phyloP scores from a whole-genome alignment of 2,797 vertebrate species.

The Artibeus jamaicensis region DNA sequence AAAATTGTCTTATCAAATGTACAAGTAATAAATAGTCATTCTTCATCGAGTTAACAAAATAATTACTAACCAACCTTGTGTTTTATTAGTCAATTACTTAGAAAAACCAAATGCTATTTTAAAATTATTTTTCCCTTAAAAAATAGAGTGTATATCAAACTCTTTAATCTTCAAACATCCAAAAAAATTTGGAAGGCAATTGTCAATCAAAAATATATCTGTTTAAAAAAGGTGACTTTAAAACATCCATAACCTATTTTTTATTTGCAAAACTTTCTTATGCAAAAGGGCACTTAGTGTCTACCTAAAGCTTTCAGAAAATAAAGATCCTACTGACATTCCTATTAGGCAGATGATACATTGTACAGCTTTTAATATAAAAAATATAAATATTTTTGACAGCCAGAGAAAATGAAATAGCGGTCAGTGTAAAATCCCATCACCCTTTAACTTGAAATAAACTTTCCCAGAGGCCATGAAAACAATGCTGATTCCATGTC shows the following conservation, averaged over 20 bases:
- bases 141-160: slow-evolving; percentile 68
- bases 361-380: slow-evolving; percentile 70
- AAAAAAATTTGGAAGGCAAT: slow-evolving; percentile 60
- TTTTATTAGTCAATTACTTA: slow-evolving; percentile 61
- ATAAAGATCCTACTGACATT: slow-evolving; percentile 58
- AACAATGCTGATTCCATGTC: slow-evolving; percentile 67
- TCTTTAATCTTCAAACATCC: slow-evolving; percentile 33
- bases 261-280: slow-evolving; percentile 68
- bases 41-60: slow-evolving; percentile 55
- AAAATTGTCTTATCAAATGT: slow-evolving; percentile 44
- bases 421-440: slow-evolving; percentile 13
- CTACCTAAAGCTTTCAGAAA: slow-evolving; percentile 65
- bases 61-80: slow-evolving; percentile 34
- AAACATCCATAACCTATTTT: slow-evolving; percentile 70
- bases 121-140: slow-evolving; percentile 69
- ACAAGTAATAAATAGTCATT: slow-evolving; percentile 68
- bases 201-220: slow-evolving; percentile 64
- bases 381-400: slow-evolving; percentile 71
- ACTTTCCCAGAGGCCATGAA: slow-evolving; percentile 42
- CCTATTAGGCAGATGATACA: slow-evolving; percentile 41
- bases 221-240: slow-evolving; percentile 62
- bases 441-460: slow-evolving; percentile 29
- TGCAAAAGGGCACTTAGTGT: slow-evolving; percentile 84
- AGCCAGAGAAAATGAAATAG: slow-evolving; percentile 56
- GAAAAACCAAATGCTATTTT: slow-evolving; percentile 56